Conservation (phyloP, 2,888 invertebrate species). For the Auanema freiburgensis region DNA sequence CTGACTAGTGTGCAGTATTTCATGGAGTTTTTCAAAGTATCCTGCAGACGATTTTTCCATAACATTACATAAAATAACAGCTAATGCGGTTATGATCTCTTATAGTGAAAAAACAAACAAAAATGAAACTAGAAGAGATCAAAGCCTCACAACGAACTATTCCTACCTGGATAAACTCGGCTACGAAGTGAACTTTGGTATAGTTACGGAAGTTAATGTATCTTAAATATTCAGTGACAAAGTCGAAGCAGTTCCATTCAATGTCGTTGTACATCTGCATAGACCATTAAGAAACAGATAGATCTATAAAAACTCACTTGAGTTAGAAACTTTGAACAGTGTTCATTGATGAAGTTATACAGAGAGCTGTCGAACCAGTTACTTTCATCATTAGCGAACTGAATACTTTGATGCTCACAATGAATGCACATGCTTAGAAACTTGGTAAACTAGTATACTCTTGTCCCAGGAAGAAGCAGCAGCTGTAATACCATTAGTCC, state of each 20-base stretch:
- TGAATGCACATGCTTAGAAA: background rate
- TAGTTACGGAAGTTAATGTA: conserved; percentile 28
- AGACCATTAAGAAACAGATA: background rate
- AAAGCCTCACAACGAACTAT: background rate
- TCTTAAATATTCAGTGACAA: conserved; percentile 30
- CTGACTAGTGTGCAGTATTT: conserved; percentile 30
- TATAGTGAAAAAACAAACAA: background rate
- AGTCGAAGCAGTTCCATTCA: conserved; percentile 38
- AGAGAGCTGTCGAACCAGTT: conserved; percentile 22
- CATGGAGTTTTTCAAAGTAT: conserved; percentile 23
- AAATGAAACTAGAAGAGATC: background rate
- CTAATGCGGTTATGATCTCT: background rate
- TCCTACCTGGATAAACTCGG: conserved; percentile 23
- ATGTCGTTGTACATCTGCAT: conserved; percentile 28
- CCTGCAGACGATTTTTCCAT: conserved; percentile 3
- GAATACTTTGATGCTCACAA: conserved; percentile 10
- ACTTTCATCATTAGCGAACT: conserved; percentile 11
- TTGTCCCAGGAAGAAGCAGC: conserved; percentile 25
- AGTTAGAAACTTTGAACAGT: conserved; percentile 10
- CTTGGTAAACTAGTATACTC: conserved; percentile 22
- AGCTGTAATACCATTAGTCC: conserved; percentile 23
- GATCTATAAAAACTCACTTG: conserved; percentile 7
- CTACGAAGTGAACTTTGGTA: conserved; percentile 26
- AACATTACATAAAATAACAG: background rate
- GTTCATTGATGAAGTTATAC: conserved; percentile 14